These are phyloP conservation scores for Anomalospiza imberbis DNA, from an alignment of 2,797 vertebrate species.

Conservation along the genomic window DNA sequence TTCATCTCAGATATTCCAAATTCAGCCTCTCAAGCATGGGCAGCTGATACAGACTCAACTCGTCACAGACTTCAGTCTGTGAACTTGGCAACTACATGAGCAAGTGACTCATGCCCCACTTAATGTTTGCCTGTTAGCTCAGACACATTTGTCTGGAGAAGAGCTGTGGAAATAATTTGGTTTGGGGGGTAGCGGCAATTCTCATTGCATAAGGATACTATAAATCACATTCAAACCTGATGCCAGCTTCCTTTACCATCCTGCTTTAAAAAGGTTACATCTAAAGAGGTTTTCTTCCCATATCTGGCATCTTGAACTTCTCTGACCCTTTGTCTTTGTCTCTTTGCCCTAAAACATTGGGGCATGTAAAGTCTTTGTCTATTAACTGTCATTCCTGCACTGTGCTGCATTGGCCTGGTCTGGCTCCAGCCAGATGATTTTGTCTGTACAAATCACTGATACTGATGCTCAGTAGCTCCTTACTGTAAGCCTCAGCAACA, in stretches of 20 bases:
- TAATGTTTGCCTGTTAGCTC: slow-evolving; percentile 20
- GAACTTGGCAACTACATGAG: slow-evolving; percentile 30
- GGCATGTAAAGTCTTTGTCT: background rate
- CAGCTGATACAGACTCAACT: slow-evolving; percentile 8
- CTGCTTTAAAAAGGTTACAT: slow-evolving; percentile 9
- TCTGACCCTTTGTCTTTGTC: slow-evolving; percentile 1
- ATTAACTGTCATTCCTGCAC: background rate
- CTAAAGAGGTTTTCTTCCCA: background rate
- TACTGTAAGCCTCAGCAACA: background rate
- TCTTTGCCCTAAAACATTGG: background rate
- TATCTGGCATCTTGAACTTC: slow-evolving; percentile 34
- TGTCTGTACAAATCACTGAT: background rate
- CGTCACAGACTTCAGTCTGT: background rate
- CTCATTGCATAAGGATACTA: background rate
- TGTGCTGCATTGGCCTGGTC: background rate
- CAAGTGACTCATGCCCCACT: slow-evolving; percentile 40
- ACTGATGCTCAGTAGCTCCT: background rate
- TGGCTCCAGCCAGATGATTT: background rate
- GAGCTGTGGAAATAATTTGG: slow-evolving; percentile 17
- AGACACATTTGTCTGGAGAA: slow-evolving; percentile 40
- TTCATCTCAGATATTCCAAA: background rate
- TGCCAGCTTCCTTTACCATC: background rate
- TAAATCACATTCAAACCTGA: slow-evolving; percentile 25
- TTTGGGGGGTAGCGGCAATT: background rate
- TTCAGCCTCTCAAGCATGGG: background rate